phyloP scores from a whole-genome alignment of 2,113 vertebrate species.

The Todiramphus chloris region DNA sequence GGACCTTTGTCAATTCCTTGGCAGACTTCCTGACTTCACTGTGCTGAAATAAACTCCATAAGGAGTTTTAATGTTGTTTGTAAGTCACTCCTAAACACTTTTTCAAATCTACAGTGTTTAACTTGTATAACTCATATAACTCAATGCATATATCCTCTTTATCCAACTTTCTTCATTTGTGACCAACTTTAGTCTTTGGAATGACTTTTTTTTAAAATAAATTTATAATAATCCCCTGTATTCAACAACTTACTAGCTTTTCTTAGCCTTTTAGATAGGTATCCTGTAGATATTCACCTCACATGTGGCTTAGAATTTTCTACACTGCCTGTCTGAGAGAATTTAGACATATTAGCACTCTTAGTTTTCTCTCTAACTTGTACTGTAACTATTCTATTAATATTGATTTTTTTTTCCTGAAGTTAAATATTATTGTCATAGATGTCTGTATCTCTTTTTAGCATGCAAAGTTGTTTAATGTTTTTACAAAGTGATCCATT shows the following conservation, averaged over 20 bases:
- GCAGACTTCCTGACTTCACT: neutral
- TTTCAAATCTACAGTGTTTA: neutral
- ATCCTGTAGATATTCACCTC: neutral
- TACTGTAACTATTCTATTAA: neutral
- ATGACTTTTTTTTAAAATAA: neutral
- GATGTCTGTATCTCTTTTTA: neutral
- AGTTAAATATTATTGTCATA: neutral
- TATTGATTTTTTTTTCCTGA: neutral
- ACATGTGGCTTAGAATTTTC: neutral
- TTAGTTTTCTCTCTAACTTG: neutral
- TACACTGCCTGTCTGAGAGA: neutral
- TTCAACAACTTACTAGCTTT: neutral
- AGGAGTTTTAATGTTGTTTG: neutral
- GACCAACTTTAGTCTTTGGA: neutral
- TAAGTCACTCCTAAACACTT: neutral
- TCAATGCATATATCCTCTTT: neutral
- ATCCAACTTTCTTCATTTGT: neutral
- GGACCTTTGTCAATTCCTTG: neutral
- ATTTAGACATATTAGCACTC: neutral
- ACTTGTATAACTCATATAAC: neutral
- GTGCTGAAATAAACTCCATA: neutral
- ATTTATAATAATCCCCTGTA: neutral
- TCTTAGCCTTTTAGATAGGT: neutral
- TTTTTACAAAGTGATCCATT: neutral
- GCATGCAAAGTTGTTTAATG: neutral